Evolutionary conservation across 2,113 vertebrate genomes (phyloP).

Genomic region (Aviceda subcristata): DNA sequence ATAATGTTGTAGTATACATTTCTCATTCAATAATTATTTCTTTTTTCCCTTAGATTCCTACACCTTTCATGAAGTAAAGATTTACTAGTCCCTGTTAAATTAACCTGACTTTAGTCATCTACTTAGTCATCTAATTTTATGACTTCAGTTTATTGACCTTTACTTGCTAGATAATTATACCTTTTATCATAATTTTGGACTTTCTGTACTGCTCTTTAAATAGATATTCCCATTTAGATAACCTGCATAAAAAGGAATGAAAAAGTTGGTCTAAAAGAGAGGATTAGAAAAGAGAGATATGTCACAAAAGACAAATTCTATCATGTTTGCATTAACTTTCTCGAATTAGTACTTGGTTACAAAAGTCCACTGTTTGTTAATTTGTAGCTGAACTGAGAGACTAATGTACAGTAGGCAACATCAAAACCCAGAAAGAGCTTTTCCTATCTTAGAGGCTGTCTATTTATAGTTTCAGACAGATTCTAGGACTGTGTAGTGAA

Average conservation of each 20-base stretch:
- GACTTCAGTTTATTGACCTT: neutral
- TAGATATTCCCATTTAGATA: neutral
- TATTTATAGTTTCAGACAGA: neutral
- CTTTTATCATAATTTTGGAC: neutral
- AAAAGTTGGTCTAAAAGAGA: neutral
- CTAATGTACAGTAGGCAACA: neutral
- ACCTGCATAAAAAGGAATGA: neutral
- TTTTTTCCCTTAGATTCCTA: neutral
- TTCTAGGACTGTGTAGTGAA: neutral
- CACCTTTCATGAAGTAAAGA: neutral
- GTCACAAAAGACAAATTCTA: neutral
- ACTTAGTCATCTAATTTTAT: neutral
- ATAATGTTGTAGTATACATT: neutral
- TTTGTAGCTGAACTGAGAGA: neutral
- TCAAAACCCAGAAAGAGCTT: neutral
- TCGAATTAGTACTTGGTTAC: neutral
- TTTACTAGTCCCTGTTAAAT: neutral
- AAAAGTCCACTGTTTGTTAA: neutral
- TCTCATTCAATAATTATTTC: neutral
- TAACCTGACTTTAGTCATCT: neutral
- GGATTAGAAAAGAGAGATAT: neutral
- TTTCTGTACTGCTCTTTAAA: neutral
- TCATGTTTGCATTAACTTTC: neutral
- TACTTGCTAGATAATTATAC: neutral
- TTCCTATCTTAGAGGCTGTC: neutral